Base-by-base conservation (phyloP, 2,113 vertebrate species). In the Malurus alboscapulatus region DNA sequence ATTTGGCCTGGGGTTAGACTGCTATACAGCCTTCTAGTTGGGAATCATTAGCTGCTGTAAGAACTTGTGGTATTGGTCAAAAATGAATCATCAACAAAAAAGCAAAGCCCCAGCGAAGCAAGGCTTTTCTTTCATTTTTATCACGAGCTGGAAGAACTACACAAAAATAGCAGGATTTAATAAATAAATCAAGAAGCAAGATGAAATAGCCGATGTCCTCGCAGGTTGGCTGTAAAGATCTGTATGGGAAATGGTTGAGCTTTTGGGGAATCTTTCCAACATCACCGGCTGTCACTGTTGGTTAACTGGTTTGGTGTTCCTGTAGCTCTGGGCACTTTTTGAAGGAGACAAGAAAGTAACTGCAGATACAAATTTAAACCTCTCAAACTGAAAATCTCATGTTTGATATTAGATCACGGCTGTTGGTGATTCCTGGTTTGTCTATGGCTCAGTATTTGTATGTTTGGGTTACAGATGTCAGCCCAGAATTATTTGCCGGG, bases 1-100 rank as follows among this genome's bases (percentile, higher is more conserved):
- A 10, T 80, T 59, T 47, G 68, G 25, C 51, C 40, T 7, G 44
- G 5, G 42, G 40, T 5, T 32, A 0, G 9, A 12, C 51, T 59
- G 0, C 36, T 11, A 4, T 9, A 6, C 34, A n/a, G 20, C 61
- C 44, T 32, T 38, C 17, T 1, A 15, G 66, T 0, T 34, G 48
- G 62, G 6, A 40, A 6, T 34, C 10, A 3, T 20, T 24, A 42
- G 27, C 20, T 62, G 25, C 75, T 7, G 0, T 16, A 7, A 84
- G 26, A 54, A 8, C 16, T 47, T 17, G 0, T 1, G 30, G 22
- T 25, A 7, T 54, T 58, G 20, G 47, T 22, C 25, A 58, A 22
- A 75, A 54, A 38, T 38, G 38, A 38, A 11, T 38, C 38, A 11
- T 38, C 38, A 38, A 11, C 10, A 11, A 2, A 7, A 61, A 62